phyloP scores from a whole-genome alignment of 2,797 vertebrate genomes.

The Hydrocynus forskahlii region DNA sequence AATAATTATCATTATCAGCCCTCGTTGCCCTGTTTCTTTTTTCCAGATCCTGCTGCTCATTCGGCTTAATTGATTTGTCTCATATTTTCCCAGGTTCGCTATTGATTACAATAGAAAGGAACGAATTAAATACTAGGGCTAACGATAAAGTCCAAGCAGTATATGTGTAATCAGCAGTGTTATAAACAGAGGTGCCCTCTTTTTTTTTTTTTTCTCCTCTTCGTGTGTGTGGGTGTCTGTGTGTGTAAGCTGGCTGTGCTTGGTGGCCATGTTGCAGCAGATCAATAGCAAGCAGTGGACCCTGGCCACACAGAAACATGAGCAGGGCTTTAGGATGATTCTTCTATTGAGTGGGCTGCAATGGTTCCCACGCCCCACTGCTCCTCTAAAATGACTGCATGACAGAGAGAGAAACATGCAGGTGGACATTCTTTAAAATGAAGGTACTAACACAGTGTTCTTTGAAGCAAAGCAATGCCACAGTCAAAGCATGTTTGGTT shows the following conservation, averaged over 20 bases:
- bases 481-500: no score
- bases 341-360: conserved; percentile 8
- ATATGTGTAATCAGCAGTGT: conserved; percentile 21
- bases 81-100: background rate
- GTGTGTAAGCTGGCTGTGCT: conserved; percentile 17
- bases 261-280: conserved; percentile 28
- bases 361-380: conserved; percentile 10
- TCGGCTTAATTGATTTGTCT: background rate
- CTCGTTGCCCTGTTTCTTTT: background rate
- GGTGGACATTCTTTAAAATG: no score
- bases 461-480: no score
- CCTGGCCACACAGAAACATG: background rate
- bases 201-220: background rate
- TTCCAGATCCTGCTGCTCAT: background rate
- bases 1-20: background rate
- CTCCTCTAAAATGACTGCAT: background rate
- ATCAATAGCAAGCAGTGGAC: conserved; percentile 24
- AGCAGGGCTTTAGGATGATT: background rate
- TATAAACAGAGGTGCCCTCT: background rate
- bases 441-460: no score
- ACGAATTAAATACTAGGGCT: conserved; percentile 5
- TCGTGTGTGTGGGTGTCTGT: conserved; percentile 6
- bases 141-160: conserved; percentile 9
- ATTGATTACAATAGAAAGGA: background rate
- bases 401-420: background rate